phyloP scores from a whole-genome alignment of 2,888 invertebrate species.

The Parnassius glacialis region DNA sequence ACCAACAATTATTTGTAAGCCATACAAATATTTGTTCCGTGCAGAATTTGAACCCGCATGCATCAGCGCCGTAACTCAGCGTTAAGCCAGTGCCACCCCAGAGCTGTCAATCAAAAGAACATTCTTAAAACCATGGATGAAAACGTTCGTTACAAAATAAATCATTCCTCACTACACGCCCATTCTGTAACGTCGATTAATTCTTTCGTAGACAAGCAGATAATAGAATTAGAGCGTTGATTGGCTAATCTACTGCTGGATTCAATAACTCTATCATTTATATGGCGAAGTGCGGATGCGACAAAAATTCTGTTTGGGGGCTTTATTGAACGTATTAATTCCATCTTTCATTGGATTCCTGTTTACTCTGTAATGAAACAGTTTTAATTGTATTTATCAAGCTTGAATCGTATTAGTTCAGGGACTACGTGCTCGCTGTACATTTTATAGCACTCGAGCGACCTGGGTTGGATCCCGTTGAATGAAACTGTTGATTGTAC shows the following conservation, averaged over 20 bases:
- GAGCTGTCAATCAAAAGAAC: too few relatives aligned
- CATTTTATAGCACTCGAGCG: background rate
- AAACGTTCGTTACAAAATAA: background rate
- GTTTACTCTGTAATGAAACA: background rate
- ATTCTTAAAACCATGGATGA: background rate
- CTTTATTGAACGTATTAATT: slow-evolving; percentile 4
- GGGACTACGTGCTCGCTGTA: too few relatives aligned
- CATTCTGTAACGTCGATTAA: background rate
- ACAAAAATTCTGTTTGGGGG: slow-evolving; percentile 3
- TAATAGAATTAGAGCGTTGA: slow-evolving; percentile 3
- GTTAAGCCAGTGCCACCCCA: too few relatives aligned
- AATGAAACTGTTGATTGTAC: too few relatives aligned
- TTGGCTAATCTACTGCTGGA: slow-evolving; percentile 7
- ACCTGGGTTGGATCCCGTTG: too few relatives aligned
- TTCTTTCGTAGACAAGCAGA: slow-evolving; percentile 1
- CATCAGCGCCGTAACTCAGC: too few relatives aligned
- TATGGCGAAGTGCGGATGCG: background rate
- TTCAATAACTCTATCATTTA: background rate
- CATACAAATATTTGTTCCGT: too few relatives aligned
- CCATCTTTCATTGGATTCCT: too few relatives aligned
- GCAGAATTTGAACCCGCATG: too few relatives aligned
- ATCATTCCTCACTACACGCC: background rate
- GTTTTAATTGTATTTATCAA: background rate
- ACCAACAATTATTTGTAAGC: too few relatives aligned
- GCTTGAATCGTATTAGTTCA: background rate